A percentile compares a stretch with the other conserved stretches of the same genome.
These are phyloP conservation scores for Brachionus rubens DNA, from an alignment of 1,140 invertebrate genomes.

Conservation along the genomic window DNA sequence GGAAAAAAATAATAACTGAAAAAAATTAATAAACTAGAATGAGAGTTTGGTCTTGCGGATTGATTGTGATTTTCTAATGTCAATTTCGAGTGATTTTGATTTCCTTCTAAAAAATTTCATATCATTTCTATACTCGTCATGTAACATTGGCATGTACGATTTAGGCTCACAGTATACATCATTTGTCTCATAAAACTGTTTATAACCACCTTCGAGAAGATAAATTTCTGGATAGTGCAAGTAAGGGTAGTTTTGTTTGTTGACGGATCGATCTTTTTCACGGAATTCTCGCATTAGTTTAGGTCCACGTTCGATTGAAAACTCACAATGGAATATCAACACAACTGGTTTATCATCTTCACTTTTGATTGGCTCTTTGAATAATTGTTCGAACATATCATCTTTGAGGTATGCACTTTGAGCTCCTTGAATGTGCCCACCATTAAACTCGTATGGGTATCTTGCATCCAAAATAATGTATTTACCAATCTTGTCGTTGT, in stretches of 20 bases:
- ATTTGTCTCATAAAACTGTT: conserved; percentile 72
- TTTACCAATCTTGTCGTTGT: conserved; percentile 1
- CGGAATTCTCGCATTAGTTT: conserved; percentile 69
- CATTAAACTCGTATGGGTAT: conserved; percentile 93
- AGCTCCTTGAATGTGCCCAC: conserved; percentile 83
- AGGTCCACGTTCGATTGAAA: conserved; percentile 88
- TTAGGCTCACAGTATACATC: neutral
- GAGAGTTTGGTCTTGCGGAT: neutral
- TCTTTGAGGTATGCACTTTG: conserved; percentile 77
- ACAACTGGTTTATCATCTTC: conserved; percentile 66
- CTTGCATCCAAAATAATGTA: conserved; percentile 65
- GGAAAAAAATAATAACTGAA: no score
- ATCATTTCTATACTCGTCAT: conserved; percentile 21
- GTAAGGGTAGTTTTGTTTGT: conserved; percentile 78
- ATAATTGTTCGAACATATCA: conserved; percentile 66
- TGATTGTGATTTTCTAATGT: neutral
- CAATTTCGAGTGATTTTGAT: conserved; percentile 15
- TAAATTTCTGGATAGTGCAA: conserved; percentile 91
- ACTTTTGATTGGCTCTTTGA: conserved; percentile 56
- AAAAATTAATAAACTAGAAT: no score
- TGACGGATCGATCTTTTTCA: conserved; percentile 74
- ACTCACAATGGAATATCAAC: conserved; percentile 96
- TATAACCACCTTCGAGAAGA: conserved; percentile 88
- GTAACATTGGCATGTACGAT: conserved; percentile 29
- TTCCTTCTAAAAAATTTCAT: conserved; percentile 37